phyloP scores from a whole-genome alignment of 2,797 vertebrate genomes.

The Miichthys miiuy region DNA sequence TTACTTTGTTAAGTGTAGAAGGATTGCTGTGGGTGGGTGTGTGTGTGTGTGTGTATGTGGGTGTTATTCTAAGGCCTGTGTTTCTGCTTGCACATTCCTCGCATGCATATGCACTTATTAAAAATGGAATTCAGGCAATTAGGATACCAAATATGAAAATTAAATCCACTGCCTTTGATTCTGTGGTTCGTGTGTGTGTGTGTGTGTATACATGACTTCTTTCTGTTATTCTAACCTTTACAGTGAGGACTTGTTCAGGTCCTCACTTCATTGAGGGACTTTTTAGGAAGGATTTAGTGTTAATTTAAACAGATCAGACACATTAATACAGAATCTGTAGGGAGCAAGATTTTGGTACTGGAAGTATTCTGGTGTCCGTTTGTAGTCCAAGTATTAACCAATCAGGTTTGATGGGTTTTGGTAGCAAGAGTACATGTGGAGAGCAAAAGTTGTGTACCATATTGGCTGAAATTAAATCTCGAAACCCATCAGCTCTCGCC shows the following conservation, averaged over 20 bases:
- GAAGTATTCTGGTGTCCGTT: too few relatives aligned
- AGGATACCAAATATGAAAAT: neutral
- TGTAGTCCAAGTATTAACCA: too few relatives aligned
- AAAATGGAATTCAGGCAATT: conserved; percentile 22
- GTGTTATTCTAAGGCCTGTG: neutral
- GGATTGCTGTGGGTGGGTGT: conserved; percentile 22
- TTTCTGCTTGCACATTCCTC: neutral
- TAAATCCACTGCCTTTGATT: conserved; percentile 15
- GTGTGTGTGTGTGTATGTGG: neutral
- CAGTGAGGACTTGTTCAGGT: neutral
- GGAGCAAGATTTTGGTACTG: too few relatives aligned
- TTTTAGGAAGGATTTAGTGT: neutral
- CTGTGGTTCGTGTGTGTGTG: neutral
- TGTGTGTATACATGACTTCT: neutral
- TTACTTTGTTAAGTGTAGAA: conserved; percentile 3
- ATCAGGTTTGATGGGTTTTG: too few relatives aligned
- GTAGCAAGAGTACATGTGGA: too few relatives aligned
- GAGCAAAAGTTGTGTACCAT: too few relatives aligned
- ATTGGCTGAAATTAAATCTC: too few relatives aligned
- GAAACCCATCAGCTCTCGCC: too few relatives aligned
- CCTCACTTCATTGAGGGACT: neutral
- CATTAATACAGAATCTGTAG: too few relatives aligned
- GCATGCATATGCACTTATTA: conserved; percentile 14
- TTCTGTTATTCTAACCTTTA: neutral
- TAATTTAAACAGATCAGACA: neutral